phyloP scores from a whole-genome alignment of 2,113 vertebrate species.

The Oncorhynchus nerka region DNA sequence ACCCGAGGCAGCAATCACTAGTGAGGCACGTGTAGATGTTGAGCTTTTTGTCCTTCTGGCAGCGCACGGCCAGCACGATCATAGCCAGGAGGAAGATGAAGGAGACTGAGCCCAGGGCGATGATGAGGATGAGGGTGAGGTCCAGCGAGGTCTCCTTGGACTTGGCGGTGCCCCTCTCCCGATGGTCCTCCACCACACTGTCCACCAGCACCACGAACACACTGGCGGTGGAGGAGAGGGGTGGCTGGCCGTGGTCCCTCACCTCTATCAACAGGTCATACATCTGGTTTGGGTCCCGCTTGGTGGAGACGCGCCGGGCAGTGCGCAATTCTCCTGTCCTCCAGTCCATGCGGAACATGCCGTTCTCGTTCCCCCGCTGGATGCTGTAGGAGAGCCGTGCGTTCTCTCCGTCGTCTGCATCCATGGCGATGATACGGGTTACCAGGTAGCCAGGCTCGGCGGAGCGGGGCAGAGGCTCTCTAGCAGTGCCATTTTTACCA shows the following conservation, averaged over 20 bases:
- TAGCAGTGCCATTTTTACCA: conserved; percentile 88
- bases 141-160: conserved; percentile 84
- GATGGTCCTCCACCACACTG: conserved; percentile 76
- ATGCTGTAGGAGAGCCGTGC: conserved; percentile 93
- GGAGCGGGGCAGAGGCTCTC: conserved; percentile 86
- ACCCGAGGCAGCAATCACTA: conserved; percentile 87
- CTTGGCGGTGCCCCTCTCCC: conserved; percentile 52
- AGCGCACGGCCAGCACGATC: conserved; percentile 93
- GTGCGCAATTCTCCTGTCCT: conserved; percentile 92
- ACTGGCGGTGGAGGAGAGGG: conserved; percentile 88
- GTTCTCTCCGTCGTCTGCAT: conserved; percentile 93
- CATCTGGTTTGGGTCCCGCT: conserved; percentile 86
- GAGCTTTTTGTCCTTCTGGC: conserved; percentile 96
- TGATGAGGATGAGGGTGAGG: conserved; percentile 94
- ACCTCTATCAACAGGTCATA: conserved; percentile 93
- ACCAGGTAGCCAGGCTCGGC: conserved; percentile 94
- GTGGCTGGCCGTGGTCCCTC: conserved; percentile 93
- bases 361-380: conserved; percentile 89
- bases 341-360: conserved; percentile 95
- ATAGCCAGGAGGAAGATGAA: conserved; percentile 95
- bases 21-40: conserved; percentile 90
- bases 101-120: conserved; percentile 91
- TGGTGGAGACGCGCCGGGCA: conserved; percentile 81
- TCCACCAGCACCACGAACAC: conserved; percentile 88
- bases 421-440: conserved; percentile 89